Conservation (phyloP, 1,140 invertebrate genomes). For the Drosophila sucinea region DNA sequence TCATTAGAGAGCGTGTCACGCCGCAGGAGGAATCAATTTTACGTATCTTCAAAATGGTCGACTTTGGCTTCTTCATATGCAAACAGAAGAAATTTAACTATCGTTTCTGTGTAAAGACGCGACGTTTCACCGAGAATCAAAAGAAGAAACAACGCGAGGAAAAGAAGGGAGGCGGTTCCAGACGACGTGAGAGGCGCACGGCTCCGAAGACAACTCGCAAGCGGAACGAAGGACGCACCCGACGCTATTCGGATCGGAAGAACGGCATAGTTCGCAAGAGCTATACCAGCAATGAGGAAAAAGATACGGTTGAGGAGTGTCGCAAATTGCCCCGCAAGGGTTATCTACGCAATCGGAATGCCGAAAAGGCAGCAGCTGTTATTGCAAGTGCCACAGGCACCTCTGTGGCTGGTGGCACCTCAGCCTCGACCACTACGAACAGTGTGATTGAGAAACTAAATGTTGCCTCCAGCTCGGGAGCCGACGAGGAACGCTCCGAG, state of each 20-base stretch:
- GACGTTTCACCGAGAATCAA: conserved; percentile 86
- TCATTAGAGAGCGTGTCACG: conserved; percentile 85
- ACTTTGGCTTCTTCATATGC: conserved; percentile 86
- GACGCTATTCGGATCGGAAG: conserved; percentile 82
- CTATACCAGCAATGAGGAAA: conserved; percentile 82
- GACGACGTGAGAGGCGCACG: conserved; percentile 76
- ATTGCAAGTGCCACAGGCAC: conserved; percentile 64
- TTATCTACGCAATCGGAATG: conserved; percentile 78
- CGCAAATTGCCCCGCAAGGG: conserved; percentile 77
- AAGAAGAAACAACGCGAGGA: conserved; percentile 85
- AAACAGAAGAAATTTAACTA: conserved; percentile 83
- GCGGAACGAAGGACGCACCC: conserved; percentile 83
- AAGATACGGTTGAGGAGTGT: conserved; percentile 80
- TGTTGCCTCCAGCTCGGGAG: conserved; percentile 75
- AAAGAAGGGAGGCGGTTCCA: conserved; percentile 77
- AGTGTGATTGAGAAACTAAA: conserved; percentile 78
- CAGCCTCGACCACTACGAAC: conserved; percentile 75
- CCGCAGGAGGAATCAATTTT: conserved; percentile 87
- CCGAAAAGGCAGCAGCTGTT: conserved; percentile 67
- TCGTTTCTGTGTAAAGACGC: conserved; percentile 78
- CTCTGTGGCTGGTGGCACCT: conserved; percentile 69
- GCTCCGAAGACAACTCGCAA: conserved; percentile 77
- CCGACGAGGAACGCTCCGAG: conserved; percentile 78
- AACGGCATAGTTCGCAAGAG: conserved; percentile 80
- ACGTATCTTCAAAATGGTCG: conserved; percentile 88